phyloP scores from a whole-genome alignment of 2,113 vertebrate genomes.

The Psittacula cyanocephala region DNA sequence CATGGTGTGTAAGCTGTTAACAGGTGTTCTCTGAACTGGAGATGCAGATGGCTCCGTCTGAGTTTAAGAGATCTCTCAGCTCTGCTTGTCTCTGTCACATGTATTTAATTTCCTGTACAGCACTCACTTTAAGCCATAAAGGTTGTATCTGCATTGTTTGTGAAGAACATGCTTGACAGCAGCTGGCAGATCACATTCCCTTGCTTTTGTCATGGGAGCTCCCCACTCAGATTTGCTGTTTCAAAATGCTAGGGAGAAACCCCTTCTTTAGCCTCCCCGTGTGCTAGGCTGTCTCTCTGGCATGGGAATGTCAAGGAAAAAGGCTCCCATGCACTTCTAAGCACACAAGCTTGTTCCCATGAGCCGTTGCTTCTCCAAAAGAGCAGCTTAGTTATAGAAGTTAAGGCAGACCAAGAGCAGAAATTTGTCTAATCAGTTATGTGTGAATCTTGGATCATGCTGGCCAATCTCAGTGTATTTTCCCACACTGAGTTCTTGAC shows the following conservation, averaged over 20 bases:
- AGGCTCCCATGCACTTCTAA: not conserved
- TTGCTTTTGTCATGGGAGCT: not conserved
- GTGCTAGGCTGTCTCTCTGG: not conserved
- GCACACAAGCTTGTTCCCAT: not conserved
- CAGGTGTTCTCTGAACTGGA: constrained; percentile 52
- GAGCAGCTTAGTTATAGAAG: not conserved
- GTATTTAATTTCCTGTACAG: constrained; percentile 57
- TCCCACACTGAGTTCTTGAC: not conserved
- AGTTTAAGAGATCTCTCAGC: constrained; percentile 14
- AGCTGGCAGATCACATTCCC: not conserved
- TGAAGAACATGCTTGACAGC: not conserved
- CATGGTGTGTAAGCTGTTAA: constrained; percentile 13
- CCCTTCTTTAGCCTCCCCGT: not conserved
- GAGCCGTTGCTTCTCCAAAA: not conserved
- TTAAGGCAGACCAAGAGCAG: not conserved
- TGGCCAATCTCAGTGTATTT: not conserved
- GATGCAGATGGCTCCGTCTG: constrained; percentile 34
- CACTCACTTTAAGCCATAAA: not conserved
- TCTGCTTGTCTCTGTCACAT: constrained; percentile 19
- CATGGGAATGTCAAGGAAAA: not conserved
- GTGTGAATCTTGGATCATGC: not conserved
- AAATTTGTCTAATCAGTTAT: not conserved
- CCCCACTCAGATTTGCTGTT: not conserved
- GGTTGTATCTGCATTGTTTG: not conserved
- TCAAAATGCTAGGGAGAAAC: not conserved